Evolutionary conservation across 1,140 invertebrate genomes (phyloP).

Genomic region (Megathymus violae): DNA sequence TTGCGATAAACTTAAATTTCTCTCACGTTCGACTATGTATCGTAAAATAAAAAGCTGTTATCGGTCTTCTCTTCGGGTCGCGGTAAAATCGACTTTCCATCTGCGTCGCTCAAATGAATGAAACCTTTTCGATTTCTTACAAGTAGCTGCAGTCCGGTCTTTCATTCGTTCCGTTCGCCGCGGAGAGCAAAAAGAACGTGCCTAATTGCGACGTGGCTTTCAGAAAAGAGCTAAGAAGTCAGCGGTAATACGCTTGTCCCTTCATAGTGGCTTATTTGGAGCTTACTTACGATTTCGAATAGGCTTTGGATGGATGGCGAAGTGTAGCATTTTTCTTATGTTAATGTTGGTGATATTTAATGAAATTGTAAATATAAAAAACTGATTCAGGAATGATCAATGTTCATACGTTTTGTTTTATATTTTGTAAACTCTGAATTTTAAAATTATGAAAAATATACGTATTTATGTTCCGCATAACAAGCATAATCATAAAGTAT

Average conservation of each 20-base stretch:
- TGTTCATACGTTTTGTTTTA: too few relatives aligned
- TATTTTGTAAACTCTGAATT: too few relatives aligned
- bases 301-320: too few relatives aligned
- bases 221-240: slow-evolving; percentile 41
- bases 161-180: slow-evolving; percentile 52
- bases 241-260: slow-evolving; percentile 25
- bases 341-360: too few relatives aligned
- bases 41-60: background rate
- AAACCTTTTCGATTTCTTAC: slow-evolving; percentile 53
- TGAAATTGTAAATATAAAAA: too few relatives aligned
- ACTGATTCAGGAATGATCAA: too few relatives aligned
- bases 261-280: slow-evolving; percentile 15
- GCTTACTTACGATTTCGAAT: background rate
- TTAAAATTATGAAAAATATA: too few relatives aligned
- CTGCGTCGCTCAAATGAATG: slow-evolving; percentile 44
- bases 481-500: too few relatives aligned
- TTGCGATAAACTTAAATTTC: background rate
- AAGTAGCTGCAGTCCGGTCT: slow-evolving; percentile 43
- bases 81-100: slow-evolving; percentile 35
- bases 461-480: too few relatives aligned
- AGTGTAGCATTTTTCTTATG: too few relatives aligned
- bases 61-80: slow-evolving; percentile 5
- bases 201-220: slow-evolving; percentile 59
- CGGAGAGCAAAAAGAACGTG: slow-evolving; percentile 50
- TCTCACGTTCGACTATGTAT: background rate